Conservation (phyloP, 2,113 vertebrate species). For the Rhadina sibilatrix region DNA sequence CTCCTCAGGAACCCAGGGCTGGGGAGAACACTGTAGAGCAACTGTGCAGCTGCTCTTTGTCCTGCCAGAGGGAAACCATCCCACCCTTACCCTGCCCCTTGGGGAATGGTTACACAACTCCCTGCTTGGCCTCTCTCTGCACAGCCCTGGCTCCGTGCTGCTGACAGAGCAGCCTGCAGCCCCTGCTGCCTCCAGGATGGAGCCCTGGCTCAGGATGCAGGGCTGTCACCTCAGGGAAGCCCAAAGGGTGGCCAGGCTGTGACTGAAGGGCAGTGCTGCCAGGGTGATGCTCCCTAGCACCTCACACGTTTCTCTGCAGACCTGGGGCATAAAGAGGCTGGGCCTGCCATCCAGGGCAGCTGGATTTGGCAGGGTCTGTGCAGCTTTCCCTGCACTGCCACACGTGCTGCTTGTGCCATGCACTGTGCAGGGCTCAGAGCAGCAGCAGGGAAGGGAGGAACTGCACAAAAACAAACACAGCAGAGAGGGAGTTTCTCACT, state of each 20-base stretch:
- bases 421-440: background rate
- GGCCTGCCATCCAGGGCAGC: background rate
- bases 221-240: background rate
- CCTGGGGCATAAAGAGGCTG: background rate
- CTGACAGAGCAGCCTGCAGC: background rate
- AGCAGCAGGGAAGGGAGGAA: background rate
- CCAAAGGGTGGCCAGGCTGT: background rate
- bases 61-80: constrained; percentile 17
- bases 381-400: background rate
- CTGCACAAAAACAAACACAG: background rate
- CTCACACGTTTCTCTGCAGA: background rate
- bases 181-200: rapidly evolving
- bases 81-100: background rate
- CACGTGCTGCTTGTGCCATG: background rate
- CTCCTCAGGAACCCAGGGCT: background rate
- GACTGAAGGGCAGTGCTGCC: background rate
- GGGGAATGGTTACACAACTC: background rate
- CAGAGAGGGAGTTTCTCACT: background rate
- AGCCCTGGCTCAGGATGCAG: background rate
- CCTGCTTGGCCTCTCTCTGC: background rate
- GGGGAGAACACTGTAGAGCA: background rate
- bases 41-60: background rate
- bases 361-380: background rate
- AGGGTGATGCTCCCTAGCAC: background rate
- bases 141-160: background rate